Conservation (phyloP, 2,797 vertebrate species). For the Podarcis siculus region DNA sequence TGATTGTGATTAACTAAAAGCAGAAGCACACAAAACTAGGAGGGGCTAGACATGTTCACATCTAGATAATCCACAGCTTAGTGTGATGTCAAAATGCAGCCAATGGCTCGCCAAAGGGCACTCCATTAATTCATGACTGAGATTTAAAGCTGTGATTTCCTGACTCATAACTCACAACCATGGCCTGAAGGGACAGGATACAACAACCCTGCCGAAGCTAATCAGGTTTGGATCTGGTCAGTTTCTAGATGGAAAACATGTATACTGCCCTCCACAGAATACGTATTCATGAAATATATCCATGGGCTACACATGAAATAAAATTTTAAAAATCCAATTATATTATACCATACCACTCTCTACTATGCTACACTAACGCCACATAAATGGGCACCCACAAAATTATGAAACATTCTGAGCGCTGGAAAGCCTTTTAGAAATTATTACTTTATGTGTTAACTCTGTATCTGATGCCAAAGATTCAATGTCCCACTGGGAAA, state of each 20-base stretch:
- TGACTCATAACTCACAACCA: not conserved
- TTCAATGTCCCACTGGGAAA: not conserved
- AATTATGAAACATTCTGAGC: not conserved
- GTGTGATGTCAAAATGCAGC: not conserved
- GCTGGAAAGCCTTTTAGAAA: not conserved
- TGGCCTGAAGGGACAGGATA: not conserved
- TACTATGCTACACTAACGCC: not conserved
- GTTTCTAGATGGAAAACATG: not conserved
- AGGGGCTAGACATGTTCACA: not conserved
- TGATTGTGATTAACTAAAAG: not conserved
- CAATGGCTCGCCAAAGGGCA: not conserved
- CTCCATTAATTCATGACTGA: not conserved
- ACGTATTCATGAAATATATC: no score
- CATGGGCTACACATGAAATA: no score
- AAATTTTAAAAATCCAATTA: not conserved
- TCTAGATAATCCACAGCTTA: not conserved
- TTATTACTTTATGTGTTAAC: not conserved
- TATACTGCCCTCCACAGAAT: not conserved
- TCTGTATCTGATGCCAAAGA: not conserved
- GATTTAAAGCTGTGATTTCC: not conserved
- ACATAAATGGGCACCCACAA: not conserved
- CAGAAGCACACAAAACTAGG: not conserved
- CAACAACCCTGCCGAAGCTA: not conserved
- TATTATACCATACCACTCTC: not conserved
- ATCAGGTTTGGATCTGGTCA: not conserved